A percentile compares a stretch with the other conserved stretches of the same genome.
phyloP scores from a whole-genome alignment of 2,113 vertebrate genomes.

The Channa argus region DNA sequence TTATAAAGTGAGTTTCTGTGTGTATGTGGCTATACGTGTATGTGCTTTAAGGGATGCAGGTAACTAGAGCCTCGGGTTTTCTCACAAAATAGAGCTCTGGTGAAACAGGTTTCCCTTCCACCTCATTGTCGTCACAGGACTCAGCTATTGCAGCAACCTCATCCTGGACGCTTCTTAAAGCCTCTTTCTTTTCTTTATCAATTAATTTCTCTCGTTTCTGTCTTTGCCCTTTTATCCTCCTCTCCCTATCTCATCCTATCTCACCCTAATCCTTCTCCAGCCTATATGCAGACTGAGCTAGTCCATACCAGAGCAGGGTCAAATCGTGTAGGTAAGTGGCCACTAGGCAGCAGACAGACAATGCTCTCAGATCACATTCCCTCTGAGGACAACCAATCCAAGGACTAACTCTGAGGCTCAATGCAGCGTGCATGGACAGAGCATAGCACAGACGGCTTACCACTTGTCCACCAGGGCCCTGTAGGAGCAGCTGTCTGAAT shows the following conservation, averaged over 20 bases:
- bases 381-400: conserved; percentile 22
- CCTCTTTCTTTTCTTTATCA: background rate
- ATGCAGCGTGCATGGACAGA: background rate
- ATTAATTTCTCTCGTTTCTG: background rate
- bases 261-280: background rate
- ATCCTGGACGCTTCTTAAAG: conserved; percentile 46
- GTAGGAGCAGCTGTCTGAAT: conserved; percentile 76
- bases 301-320: conserved; percentile 4
- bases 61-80: conserved; percentile 42
- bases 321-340: conserved; percentile 49
- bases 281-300: background rate
- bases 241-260: background rate
- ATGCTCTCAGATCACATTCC: conserved; percentile 37
- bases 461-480: conserved; percentile 55
- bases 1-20: background rate
- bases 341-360: conserved; percentile 23
- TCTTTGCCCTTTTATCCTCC: background rate
- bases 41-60: conserved; percentile 28
- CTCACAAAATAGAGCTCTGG: conserved; percentile 29
- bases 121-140: conserved; percentile 66
- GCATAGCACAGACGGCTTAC: background rate
- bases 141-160: conserved; percentile 71
- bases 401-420: conserved; percentile 30
- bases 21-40: conserved; percentile 29
- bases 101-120: conserved; percentile 41